Evolutionary conservation across 2,797 vertebrate species (phyloP), one percentile per base, ranked within the genome.

Genomic region (Chaenodraco wilsoni): DNA sequence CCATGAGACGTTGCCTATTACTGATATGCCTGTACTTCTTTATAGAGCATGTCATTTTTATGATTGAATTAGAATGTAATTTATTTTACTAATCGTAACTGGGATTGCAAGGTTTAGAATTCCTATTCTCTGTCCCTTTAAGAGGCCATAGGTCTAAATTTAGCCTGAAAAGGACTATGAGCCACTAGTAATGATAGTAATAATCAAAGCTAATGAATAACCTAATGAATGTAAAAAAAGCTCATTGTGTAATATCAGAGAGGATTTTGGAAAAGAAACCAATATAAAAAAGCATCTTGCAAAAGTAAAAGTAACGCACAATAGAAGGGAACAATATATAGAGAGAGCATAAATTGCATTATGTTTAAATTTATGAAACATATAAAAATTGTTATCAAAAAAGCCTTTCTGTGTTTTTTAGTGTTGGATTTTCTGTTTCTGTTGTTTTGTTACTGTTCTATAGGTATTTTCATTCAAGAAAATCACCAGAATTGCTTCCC

Each of bases 401-500:
- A 27, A 55, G 9, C 37, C 33, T 40, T 27, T 16, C 43, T 40
- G 8, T 44, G 12, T 55, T 21, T 41, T 9, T 23, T 54, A 3
- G 0, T 54, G 8, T 8, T 13, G 54, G 5, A 31, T 41, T 33
- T 31, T 58, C 16, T 21, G 21, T 21, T 21, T 21, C 21, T 21
- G 21, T 21, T 15, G 3, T 45, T 55, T 57, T 2, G 0, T 31
- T 19, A 2, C 11, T 61, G 3, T 63, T 44, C 69, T 13, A 50
- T 65, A 52, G 2, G 1, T 69, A 45, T 58, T 63, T 51, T 60
- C 0, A 61, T 51, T 75, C 59, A 2, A 52, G 9, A 5, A 50
- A 64, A 81, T 83, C 16, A 55, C 40, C 40, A 52, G 13, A 55
- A 23, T 17, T 17, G 17, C 15, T 83, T 84, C 51, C 51, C 11